phyloP scores from a whole-genome alignment of 2,797 vertebrate species.

The Crotalus adamanteus region DNA sequence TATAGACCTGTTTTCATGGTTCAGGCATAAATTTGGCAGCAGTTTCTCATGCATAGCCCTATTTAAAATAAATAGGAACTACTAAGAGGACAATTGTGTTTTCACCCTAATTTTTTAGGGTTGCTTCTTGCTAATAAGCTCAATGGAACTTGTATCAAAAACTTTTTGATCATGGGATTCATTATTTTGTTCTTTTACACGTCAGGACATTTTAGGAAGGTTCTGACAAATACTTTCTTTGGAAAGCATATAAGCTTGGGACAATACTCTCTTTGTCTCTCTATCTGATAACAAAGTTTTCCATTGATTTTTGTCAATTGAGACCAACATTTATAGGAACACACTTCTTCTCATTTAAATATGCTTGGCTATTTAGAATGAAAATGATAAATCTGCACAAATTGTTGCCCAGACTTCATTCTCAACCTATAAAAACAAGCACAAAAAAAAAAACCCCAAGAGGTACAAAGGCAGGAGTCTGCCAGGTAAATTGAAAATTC shows the following conservation, averaged over 20 bases:
- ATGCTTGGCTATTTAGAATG: background rate
- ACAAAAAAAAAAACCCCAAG: background rate
- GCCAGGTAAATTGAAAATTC: background rate
- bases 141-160: background rate
- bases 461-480: background rate
- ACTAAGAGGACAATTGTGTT: rapidly evolving
- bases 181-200: background rate
- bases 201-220: background rate
- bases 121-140: background rate
- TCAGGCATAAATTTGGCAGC: background rate
- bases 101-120: background rate
- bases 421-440: background rate
- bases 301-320: background rate
- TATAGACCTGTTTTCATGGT: rapidly evolving
- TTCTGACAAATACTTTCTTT: background rate
- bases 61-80: background rate
- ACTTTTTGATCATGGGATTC: background rate
- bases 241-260: background rate
- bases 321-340: background rate
- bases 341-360: background rate
- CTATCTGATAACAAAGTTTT: background rate
- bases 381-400: background rate
- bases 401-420: background rate
- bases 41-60: background rate
- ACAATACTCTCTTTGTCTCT: background rate